Conservation (phyloP, 2,797 vertebrate genomes). For the Galago senegalensis region DNA sequence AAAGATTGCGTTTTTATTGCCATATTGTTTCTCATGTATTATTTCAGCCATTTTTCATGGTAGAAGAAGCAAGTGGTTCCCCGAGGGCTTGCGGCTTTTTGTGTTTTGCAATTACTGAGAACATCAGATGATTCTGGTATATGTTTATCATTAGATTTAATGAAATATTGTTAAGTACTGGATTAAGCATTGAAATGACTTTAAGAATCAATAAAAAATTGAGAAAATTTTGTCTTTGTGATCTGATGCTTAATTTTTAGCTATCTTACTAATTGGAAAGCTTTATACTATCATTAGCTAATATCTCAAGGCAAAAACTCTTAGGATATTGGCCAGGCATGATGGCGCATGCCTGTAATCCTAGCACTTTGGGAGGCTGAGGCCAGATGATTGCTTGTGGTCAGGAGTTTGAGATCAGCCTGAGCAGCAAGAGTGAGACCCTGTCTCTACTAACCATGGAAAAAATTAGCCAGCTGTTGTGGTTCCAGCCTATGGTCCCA, state of each 20-base stretch:
- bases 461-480: too few relatives aligned
- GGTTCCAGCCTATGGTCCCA: too few relatives aligned
- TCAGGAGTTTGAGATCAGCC: too few relatives aligned
- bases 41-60: constrained; percentile 72
- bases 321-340: background rate
- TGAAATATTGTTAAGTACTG: constrained; percentile 45
- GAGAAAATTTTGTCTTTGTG: constrained; percentile 50
- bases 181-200: constrained; percentile 32
- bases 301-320: constrained; percentile 55
- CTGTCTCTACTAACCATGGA: too few relatives aligned
- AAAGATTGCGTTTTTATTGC: constrained; percentile 41
- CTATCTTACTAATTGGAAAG: constrained; percentile 51
- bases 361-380: too few relatives aligned
- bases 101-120: constrained; percentile 62
- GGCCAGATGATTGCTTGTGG: too few relatives aligned
- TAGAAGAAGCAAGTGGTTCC: constrained; percentile 65
- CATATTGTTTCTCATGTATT: constrained; percentile 4
- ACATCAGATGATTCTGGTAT: constrained; percentile 14
- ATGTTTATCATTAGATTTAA: constrained; percentile 51
- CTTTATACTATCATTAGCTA: constrained; percentile 52
- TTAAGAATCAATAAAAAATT: constrained; percentile 52
- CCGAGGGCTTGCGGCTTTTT: constrained; percentile 44
- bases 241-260: constrained; percentile 51
- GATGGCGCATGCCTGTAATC: too few relatives aligned
- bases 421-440: too few relatives aligned